A percentile compares a stretch with the other conserved stretches of the same genome.
Evolutionary conservation across 2,113 vertebrate genomes (phyloP).

Genomic region (Numida meleagris): DNA sequence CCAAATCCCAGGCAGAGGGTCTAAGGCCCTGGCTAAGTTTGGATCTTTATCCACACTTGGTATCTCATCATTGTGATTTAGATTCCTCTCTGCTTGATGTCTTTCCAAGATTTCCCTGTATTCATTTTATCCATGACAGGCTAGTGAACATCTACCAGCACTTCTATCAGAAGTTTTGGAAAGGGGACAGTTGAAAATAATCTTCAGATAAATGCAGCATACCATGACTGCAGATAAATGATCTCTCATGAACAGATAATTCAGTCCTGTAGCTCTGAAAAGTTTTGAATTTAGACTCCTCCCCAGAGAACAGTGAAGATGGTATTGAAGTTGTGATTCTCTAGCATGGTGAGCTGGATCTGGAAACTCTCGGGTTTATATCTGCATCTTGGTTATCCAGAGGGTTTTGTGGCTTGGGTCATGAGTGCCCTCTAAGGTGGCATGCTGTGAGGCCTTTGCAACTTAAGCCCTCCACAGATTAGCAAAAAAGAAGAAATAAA

Average conservation of each 20-base stretch:
- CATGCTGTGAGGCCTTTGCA: background rate
- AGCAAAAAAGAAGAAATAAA: background rate
- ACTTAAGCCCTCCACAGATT: background rate
- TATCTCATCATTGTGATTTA: conserved; percentile 1
- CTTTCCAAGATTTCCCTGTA: conserved; percentile 36
- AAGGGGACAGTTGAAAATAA: background rate
- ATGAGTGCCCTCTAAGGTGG: background rate
- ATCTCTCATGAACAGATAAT: background rate
- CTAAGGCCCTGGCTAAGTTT: background rate
- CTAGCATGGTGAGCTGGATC: background rate
- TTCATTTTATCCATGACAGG: conserved; percentile 8
- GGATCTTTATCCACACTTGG: background rate
- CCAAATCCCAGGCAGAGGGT: background rate
- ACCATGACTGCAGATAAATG: background rate
- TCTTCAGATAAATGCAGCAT: background rate
- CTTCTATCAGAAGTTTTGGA: conserved; percentile 23
- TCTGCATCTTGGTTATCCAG: background rate
- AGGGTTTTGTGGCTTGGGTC: background rate
- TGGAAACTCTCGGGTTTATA: background rate
- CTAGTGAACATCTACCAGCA: background rate
- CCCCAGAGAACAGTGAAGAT: background rate
- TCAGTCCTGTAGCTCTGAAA: background rate
- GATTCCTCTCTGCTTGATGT: conserved; percentile 18
- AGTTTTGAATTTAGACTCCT: background rate
- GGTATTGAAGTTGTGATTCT: background rate